Percentiles rank a stretch among this genome's conserved stretches.
Conservation (phyloP, 2,888 invertebrate genomes). For the Coleophora flavipennella region DNA sequence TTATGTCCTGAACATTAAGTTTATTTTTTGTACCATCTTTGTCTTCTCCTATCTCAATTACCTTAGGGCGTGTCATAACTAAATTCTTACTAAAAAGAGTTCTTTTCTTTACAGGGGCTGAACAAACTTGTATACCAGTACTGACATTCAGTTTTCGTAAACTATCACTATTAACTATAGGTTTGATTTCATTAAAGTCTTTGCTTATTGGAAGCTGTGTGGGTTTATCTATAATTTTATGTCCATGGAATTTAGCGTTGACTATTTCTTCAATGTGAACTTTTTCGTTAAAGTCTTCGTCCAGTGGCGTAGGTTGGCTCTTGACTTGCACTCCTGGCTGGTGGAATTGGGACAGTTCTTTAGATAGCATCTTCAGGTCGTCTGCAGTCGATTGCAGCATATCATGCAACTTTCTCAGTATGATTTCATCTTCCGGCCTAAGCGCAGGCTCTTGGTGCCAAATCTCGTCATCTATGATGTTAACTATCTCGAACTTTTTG, state of each 20-base stretch:
- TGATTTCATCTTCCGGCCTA: constrained; percentile 59
- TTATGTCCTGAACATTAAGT: constrained; percentile 27
- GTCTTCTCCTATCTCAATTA: constrained; percentile 42
- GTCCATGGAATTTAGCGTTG: constrained; percentile 61
- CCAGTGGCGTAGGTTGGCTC: constrained; percentile 48
- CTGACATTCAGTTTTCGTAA: constrained; percentile 24
- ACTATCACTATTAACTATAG: constrained; percentile 9
- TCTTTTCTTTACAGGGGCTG: constrained; percentile 23
- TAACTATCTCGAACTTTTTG: constrained; percentile 58
- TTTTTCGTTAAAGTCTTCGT: constrained; percentile 63
- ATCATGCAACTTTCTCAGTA: constrained; percentile 54
- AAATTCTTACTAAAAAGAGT: constrained; percentile 30
- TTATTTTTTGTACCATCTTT: constrained; percentile 24
- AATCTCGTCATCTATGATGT: constrained; percentile 56
- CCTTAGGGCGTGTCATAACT: constrained; percentile 37
- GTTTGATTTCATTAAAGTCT: constrained; percentile 13
- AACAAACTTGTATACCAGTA: constrained; percentile 28
- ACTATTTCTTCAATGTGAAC: constrained; percentile 63
- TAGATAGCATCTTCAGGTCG: constrained; percentile 58
- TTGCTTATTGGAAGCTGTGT: constrained; percentile 17
- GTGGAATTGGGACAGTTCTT: constrained; percentile 48
- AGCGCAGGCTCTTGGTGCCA: constrained; percentile 57
- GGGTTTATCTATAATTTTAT: constrained; percentile 42
- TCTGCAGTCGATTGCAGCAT: constrained; percentile 65
- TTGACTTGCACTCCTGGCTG: constrained; percentile 45